Evolutionary conservation across 2,113 vertebrate species (phyloP), one percentile per base, ranked within the genome.

Genomic region (Odontophorus gujanensis): DNA sequence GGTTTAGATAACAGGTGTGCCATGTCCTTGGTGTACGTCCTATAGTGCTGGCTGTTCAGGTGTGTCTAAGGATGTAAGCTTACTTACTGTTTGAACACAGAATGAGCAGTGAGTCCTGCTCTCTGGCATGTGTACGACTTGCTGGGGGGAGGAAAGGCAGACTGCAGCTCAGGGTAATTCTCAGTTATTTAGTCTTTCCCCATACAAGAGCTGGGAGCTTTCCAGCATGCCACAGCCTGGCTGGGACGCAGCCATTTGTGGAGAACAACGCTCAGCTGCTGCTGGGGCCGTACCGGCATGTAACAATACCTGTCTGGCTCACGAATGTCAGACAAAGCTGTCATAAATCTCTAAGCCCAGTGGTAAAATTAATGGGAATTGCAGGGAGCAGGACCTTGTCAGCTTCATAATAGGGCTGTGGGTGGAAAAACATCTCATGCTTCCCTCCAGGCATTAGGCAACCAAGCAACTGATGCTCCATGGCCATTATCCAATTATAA

Each of bases 81-180:
- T 43, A 34, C 45, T 77, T 66, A 22, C 68, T 95, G 81, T 92
- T 81, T 62, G 84, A 69, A 42, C 26, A 38, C 21, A 77, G 63
- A 61, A 71, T 3, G 7, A 90, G 30, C 55, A 88, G 78, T 16
- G 55, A 96, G 96, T 95, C 87, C 89, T 91, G 66, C 24, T 85
- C 83, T 71, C 69, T 86, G 97, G 96, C 95, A 97, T 97, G 95
- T 85, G 73, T 59, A 85, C 53, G 80, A 83, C 80, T 97, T 97
- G 84, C 95, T 94, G 92, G 69, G 14, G 63, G 87, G 84, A 81
- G 85, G 86, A 97, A 97, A 96, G 84, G 91, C 88, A 96, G 93
- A 73, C 93, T 97, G 97, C 96, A 96, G 97, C 97, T 86, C 95
- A 95, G 82, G 95, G 72, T 2, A 48, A 78, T 90, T 93, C 72